Percentiles rank a stretch among this genome's conserved stretches.
Evolutionary conservation across 1,140 invertebrate species (phyloP).

Genomic region (Pogonognathellus flavescens): DNA sequence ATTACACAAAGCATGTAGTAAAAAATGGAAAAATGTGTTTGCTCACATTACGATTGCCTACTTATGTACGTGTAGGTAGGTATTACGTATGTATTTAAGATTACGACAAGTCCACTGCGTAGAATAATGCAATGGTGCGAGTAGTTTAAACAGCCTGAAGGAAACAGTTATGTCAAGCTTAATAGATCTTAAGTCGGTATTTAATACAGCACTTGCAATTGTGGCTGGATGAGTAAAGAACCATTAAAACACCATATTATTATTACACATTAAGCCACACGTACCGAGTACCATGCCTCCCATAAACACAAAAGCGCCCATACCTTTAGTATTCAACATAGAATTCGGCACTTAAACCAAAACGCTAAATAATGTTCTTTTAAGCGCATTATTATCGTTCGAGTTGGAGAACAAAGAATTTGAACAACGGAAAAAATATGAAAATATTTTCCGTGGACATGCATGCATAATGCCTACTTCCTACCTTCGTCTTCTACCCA

Average conservation of each 20-base stretch:
- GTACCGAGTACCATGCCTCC: background rate
- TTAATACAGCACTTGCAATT: slow-evolving; percentile 13
- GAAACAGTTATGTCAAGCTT: slow-evolving; percentile 38
- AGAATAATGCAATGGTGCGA: slow-evolving; percentile 1
- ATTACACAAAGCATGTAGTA: background rate
- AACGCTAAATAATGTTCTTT: slow-evolving; percentile 31
- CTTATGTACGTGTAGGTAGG: background rate
- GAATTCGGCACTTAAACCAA: slow-evolving; percentile 32
- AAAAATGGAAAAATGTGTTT: slow-evolving; percentile 16
- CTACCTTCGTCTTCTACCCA: slow-evolving; percentile 7
- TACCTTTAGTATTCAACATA: slow-evolving; percentile 32
- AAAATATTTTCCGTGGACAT: slow-evolving; percentile 45
- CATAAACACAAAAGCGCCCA: slow-evolving; percentile 18
- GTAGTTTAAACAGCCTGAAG: slow-evolving; percentile 9
- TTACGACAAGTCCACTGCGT: slow-evolving; percentile 15
- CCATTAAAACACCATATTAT: slow-evolving; percentile 27
- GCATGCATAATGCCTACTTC: slow-evolving; percentile 41
- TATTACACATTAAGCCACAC: slow-evolving; percentile 32
- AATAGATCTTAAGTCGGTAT: slow-evolving; percentile 10
- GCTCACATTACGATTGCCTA: slow-evolving; percentile 11
- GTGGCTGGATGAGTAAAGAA: slow-evolving; percentile 23
- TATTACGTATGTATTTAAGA: slow-evolving; percentile 26
- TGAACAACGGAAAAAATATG: slow-evolving; percentile 43
- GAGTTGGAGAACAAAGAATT: slow-evolving; percentile 26
- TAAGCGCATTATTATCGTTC: slow-evolving; percentile 27